These are phyloP conservation scores for Aegithalos caudatus DNA, from an alignment of 2,113 vertebrate species.

Conservation along the genomic window DNA sequence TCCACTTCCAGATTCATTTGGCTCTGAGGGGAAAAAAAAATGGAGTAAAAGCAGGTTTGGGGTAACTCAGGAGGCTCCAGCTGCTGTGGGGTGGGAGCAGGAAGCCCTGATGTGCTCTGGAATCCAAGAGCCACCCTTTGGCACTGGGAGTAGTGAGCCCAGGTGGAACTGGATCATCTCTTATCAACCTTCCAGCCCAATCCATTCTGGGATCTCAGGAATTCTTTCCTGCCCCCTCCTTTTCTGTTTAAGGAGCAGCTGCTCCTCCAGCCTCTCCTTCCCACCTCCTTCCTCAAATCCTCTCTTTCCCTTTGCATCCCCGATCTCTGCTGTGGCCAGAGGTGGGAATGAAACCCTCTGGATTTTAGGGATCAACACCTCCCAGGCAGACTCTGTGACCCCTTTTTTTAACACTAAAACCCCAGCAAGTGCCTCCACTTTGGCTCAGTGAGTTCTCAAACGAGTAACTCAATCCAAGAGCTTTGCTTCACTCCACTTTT, in stretches of 20 bases:
- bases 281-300: neutral
- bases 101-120: neutral
- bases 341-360: neutral
- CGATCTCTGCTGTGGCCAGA: rapidly evolving
- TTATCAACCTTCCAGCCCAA: neutral
- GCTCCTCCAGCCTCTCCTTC: neutral
- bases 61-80: neutral
- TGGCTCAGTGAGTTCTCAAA: neutral
- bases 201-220: neutral
- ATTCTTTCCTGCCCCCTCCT: neutral
- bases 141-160: neutral
- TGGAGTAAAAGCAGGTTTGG: neutral
- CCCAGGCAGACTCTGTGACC: neutral
- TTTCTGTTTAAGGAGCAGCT: neutral
- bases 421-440: neutral
- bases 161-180: rapidly evolving
- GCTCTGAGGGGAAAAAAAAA: too few species aligned
- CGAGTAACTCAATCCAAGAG: neutral
- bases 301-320: neutral
- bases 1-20: neutral
- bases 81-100: neutral
- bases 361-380: neutral
- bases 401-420: neutral
- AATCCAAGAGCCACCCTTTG: neutral
- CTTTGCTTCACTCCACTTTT: neutral